Percentiles rank a stretch among this genome's conserved stretches.
Conservation (phyloP, 2,797 vertebrate species). For the Dryobates pubescens region DNA sequence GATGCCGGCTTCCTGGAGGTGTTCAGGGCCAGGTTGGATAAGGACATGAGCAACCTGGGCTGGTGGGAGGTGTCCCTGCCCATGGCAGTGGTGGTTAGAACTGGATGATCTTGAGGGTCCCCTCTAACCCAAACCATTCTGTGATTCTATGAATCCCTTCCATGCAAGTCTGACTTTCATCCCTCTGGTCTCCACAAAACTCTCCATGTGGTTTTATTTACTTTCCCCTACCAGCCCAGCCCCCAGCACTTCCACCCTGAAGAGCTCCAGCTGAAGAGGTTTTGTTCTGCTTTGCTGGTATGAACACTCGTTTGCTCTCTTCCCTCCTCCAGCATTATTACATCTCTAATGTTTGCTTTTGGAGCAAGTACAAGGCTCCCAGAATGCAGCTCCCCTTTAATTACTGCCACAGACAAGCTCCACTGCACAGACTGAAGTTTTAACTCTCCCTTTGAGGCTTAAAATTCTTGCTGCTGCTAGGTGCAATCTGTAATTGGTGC, state of each 20-base stretch:
- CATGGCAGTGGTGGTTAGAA: no score
- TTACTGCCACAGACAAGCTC: not conserved
- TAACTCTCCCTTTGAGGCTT: not conserved
- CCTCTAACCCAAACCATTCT: no score
- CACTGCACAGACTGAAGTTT: not conserved
- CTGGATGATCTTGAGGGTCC: no score
- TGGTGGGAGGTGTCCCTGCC: no score
- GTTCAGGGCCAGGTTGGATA: no score
- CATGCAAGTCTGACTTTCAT: not conserved
- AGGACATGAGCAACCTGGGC: no score
- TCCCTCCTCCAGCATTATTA: slow-evolving; percentile 7
- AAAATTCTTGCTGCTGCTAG: not conserved
- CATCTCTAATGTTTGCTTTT: not conserved
- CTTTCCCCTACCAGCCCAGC: not conserved
- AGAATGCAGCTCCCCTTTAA: not conserved
- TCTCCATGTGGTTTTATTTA: not conserved
- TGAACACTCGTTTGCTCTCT: not conserved
- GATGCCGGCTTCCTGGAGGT: no score
- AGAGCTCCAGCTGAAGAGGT: not conserved
- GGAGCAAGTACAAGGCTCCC: not conserved
- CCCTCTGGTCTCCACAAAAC: not conserved
- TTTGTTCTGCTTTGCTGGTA: not conserved
- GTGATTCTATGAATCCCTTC: not conserved
- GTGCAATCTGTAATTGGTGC: not conserved
- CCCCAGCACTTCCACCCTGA: not conserved